A percentile compares a stretch with the other conserved stretches of the same genome.
These are phyloP conservation scores for Nasonia vitripennis DNA, from an alignment of 1,140 invertebrate genomes.

Conservation along the genomic window DNA sequence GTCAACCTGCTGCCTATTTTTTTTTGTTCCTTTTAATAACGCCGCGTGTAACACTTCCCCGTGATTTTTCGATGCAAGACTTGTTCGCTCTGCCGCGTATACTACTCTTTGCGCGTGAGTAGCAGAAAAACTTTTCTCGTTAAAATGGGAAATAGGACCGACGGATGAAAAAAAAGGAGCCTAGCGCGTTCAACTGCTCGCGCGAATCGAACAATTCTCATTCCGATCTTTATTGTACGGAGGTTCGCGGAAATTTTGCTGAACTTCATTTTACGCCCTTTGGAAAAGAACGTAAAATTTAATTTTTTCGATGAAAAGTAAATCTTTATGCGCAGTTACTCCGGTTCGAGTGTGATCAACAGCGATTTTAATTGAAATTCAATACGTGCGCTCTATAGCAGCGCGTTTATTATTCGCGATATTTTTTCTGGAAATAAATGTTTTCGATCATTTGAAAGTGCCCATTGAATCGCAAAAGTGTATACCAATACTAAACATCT, in stretches of 20 bases:
- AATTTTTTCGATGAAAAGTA: too few species aligned
- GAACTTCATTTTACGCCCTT: too few species aligned
- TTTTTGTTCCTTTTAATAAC: not conserved
- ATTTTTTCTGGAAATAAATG: too few species aligned
- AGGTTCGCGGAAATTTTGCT: not conserved
- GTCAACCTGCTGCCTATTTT: not conserved
- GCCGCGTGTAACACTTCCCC: not conserved
- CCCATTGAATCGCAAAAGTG: not conserved
- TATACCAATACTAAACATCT: too few species aligned
- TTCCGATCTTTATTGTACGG: not conserved
- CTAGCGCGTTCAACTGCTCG: not conserved
- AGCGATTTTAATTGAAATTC: too few species aligned
- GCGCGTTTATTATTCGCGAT: too few species aligned
- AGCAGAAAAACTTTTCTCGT: slow-evolving; percentile 36
- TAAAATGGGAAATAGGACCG: slow-evolving; percentile 49
- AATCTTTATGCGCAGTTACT: too few species aligned
- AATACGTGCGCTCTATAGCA: too few species aligned
- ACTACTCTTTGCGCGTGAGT: not conserved
- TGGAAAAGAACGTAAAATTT: too few species aligned
- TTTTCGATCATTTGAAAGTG: too few species aligned
- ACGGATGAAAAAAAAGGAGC: slow-evolving; percentile 39
- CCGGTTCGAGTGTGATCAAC: too few species aligned
- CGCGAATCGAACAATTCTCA: not conserved
- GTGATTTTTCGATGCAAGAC: slow-evolving; percentile 1
- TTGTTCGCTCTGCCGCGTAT: not conserved